Evolutionary conservation across 1,140 invertebrate genomes (phyloP), one percentile per base, ranked within the genome.

Genomic region (Drosophila mojavensis): DNA sequence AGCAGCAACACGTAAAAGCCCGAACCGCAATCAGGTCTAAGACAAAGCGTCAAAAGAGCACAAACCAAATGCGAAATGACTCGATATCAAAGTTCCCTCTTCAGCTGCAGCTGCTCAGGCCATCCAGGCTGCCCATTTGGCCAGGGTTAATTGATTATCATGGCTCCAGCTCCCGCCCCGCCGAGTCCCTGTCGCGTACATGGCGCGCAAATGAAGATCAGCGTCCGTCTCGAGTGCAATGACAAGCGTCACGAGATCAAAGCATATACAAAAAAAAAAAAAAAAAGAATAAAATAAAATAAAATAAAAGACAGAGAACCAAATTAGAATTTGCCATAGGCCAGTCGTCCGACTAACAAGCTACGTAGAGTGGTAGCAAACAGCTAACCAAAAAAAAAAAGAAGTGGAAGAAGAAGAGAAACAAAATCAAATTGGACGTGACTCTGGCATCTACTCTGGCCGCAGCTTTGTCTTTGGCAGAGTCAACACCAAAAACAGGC

Each of bases 201-300:
- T 43, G 45, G 50, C 55, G 60, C 71, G 71, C 75, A 78, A 78
- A 78, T 78, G 72, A 78, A 75, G 72, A 70, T 51, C 53, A 55
- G 58, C 41, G 33, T 59, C 51, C 59, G 47, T 43, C 60, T 30
- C 39, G 47, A 70, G 45, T 62, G 64, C 71, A 72, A 83, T 86
- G 83, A 82, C 83, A 86, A 86, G 72, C 83, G 83, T 88, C 83
- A 86, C 71, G 75, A 86, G 82, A 86, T 86, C 83, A 82, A 81
- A 79, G 82, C 82, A 75, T 69, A 15, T 17, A 15, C n/a, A 47
- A 47, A 47, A 47, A 47, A 75, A 78, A 51, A 17, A 0, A 17
- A 17, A 17, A 0, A 17, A 17, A 17, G 0, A n/a, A n/a, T n/a
- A n/a, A 17, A 17, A 17, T 17, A 17, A 17, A 17, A 17, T 17